Conservation (phyloP, 1,140 invertebrate species). For the Drosophila ironensis region DNA sequence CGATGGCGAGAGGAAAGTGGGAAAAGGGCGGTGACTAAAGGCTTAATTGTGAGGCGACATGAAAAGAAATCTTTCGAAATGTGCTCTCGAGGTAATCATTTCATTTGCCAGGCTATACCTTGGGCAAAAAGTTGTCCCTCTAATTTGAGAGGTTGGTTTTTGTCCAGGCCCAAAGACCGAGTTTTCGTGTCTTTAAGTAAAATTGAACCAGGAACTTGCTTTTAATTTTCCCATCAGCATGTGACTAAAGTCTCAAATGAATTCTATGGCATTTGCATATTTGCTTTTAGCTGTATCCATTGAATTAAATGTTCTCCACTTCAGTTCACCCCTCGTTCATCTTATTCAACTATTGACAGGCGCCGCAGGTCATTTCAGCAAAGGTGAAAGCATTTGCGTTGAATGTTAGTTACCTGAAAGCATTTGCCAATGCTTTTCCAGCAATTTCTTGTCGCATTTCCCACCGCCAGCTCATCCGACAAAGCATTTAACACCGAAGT, state of each 20-base stretch:
- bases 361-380: constrained; percentile 24
- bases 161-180: background rate
- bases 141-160: constrained; percentile 13
- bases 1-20: background rate
- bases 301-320: constrained; percentile 12
- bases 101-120: constrained; percentile 12
- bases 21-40: constrained; percentile 17
- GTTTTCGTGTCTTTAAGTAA: background rate
- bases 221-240: too few species aligned
- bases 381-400: constrained; percentile 35
- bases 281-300: background rate
- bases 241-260: too few species aligned
- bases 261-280: background rate
- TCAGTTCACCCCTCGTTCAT: constrained; percentile 1
- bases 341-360: constrained; percentile 15
- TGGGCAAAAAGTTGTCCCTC: constrained; percentile 9
- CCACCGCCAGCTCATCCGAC: too few species aligned
- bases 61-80: constrained; percentile 28
- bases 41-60: constrained; percentile 30
- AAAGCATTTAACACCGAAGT: constrained; percentile 3
- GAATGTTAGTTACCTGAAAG: constrained; percentile 32
- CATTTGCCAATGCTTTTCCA: constrained; percentile 19
- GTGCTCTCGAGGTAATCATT: constrained; percentile 28
- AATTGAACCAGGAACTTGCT: too few species aligned
- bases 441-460: background rate